phyloP scores from a whole-genome alignment of 2,113 vertebrate genomes.

The Triplophysa rosa region DNA sequence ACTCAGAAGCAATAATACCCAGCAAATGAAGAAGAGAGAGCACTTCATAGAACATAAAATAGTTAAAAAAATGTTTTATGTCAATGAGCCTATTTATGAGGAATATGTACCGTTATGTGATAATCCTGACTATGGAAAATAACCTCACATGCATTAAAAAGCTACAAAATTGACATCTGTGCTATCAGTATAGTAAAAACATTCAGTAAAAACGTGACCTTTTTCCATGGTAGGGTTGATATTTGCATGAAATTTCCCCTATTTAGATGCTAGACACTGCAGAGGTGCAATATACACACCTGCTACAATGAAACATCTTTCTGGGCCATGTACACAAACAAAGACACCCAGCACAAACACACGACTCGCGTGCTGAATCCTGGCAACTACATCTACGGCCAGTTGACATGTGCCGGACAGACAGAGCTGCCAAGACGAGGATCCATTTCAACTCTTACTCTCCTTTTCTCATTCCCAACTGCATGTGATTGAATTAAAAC shows the following conservation, averaged over 20 bases:
- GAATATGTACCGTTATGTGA: too few species aligned
- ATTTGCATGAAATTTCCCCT: not conserved
- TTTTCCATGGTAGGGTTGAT: too few species aligned
- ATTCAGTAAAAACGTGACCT: too few species aligned
- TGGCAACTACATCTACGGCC: not conserved
- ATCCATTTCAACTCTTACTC: slow-evolving; percentile 36
- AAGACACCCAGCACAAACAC: not conserved
- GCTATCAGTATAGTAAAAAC: too few species aligned
- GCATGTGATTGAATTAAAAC: not conserved
- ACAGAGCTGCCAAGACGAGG: slow-evolving; percentile 32
- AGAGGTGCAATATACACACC: slow-evolving; percentile 5
- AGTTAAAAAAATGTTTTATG: too few species aligned
- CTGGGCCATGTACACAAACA: slow-evolving; percentile 4
- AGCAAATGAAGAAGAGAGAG: too few species aligned
- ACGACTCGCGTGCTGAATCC: not conserved
- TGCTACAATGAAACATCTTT: not conserved
- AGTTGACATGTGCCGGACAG: slow-evolving; percentile 39
- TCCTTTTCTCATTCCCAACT: slow-evolving; percentile 14
- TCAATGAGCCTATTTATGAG: too few species aligned
- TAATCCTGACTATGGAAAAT: too few species aligned
- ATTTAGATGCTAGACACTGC: slow-evolving; percentile 11
- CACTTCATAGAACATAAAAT: too few species aligned
- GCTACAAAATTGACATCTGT: too few species aligned
- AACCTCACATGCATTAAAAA: too few species aligned
- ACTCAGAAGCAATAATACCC: too few species aligned